Evolutionary conservation across 2,113 vertebrate species (phyloP), one percentile per base, ranked within the genome.

Genomic region (Hippocampus comes): DNA sequence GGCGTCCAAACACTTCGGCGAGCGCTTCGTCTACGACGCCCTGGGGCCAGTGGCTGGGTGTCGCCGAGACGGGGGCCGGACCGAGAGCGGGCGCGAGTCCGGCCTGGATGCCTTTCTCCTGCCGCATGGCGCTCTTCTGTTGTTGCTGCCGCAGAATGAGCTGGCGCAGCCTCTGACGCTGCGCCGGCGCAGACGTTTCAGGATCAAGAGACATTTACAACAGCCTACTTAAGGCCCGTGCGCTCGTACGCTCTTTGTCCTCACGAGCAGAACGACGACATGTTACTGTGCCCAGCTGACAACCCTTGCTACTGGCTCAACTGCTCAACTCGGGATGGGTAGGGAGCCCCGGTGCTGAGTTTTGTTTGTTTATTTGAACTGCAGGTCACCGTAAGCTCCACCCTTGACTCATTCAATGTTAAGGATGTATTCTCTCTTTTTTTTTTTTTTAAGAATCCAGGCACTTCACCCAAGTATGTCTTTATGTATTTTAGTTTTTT

Each of bases 141-240:
- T 98, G 95, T 68, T 97, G 97, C 74, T 98, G 97, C 76, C 95
- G 92, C 0, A 99, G 92, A 77, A 99, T 94, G 11, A 96, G 94
- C 88, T 99, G 96, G 9, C 97, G 94, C 17, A 99, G 89, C 76
- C 95, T 94, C 81, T 96, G 96, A 3, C 96, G 95, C 97, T 99
- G 89, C 18, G 18, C 48, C 4, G 6, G 1, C 48, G 5, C 48
- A 51, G 15, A 51, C 5, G 48, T 51, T 18, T 51, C 48, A 18
- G 15, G 15, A 51, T 51, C 48, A 17, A 7, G 15, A 51, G 17
- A 21, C 6, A 21, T 53, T 21, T 53, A 15, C 4, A 18, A 49
- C 14, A 7, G 15, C 14, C 48, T 17, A 17, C 15, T 3, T 18
- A 18, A 49, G 48, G 20, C 7, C 10, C 23, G 23, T 25, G n/a